These are phyloP conservation scores for Chaetorhynchus papuensis DNA, from an alignment of 2,113 vertebrate genomes.

Conservation along the genomic window DNA sequence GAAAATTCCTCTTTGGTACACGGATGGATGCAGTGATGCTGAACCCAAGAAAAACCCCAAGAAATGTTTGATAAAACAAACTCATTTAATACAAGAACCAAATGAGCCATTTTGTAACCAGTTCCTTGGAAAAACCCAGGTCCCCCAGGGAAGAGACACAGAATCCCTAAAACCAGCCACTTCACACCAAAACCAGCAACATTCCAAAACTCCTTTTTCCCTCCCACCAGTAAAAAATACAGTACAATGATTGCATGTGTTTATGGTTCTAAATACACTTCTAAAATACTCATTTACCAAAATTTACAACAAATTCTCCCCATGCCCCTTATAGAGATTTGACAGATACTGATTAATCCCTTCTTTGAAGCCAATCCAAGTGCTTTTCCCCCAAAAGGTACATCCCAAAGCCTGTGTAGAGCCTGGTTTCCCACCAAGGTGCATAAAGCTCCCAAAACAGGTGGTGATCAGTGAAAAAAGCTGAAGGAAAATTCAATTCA, in stretches of 20 bases:
- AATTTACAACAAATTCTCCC: not conserved
- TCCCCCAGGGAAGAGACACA: no score
- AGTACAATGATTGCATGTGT: not conserved
- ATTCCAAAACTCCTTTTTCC: not conserved
- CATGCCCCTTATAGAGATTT: fast-evolving
- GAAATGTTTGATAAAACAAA: not conserved
- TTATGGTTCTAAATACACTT: fast-evolving
- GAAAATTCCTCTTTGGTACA: fast-evolving
- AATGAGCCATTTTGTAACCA: not conserved
- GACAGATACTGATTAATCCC: not conserved
- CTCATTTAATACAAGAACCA: not conserved
- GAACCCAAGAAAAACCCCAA: not conserved
- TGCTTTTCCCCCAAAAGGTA: not conserved
- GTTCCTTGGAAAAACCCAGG: not conserved
- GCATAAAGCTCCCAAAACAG: fast-evolving
- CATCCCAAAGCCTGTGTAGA: fast-evolving
- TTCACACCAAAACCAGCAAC: not conserved
- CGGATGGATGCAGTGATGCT: not conserved
- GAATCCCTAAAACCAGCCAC: fast-evolving
- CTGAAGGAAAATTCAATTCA: not conserved
- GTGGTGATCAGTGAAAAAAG: not conserved
- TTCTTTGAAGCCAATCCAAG: not conserved
- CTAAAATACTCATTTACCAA: not conserved
- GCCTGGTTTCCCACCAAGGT: not conserved
- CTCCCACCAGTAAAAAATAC: not conserved